Percentiles rank a stretch among this genome's conserved stretches.
Evolutionary conservation across 37 sponge, comb jelly and placozoan species (phyloP).

Genomic region (Crambe crambe): DNA sequence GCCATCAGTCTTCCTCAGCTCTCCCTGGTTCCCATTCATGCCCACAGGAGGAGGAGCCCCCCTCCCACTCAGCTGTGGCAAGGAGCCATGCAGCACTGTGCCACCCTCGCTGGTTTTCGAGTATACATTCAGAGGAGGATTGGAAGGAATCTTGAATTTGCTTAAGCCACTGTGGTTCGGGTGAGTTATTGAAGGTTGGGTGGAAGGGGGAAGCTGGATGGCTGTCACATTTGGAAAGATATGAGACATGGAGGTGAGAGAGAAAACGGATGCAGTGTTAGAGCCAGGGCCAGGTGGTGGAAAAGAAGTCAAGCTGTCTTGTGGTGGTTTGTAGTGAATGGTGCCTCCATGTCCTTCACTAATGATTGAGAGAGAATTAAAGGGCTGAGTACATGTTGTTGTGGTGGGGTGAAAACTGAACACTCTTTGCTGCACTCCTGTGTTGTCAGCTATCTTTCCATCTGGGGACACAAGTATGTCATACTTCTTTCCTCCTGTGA

Average conservation of each 20-base stretch:
- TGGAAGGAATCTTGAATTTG: neutral
- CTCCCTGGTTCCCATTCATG: neutral
- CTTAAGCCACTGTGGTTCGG: neutral
- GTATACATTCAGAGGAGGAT: neutral
- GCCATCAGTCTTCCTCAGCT: neutral
- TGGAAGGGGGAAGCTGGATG: neutral
- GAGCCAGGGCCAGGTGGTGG: neutral
- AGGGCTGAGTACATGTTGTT: neutral
- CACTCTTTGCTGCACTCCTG: neutral
- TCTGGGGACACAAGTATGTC: neutral
- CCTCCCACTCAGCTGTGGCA: neutral
- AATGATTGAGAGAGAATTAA: neutral
- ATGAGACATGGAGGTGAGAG: too few relatives aligned
- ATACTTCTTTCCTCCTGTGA: neutral
- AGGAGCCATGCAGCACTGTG: neutral
- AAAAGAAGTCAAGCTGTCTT: neutral
- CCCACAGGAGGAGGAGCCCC: neutral
- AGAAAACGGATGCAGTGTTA: neutral
- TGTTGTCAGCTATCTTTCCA: neutral
- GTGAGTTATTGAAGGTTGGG: neutral
- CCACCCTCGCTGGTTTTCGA: neutral
- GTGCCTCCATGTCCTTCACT: neutral
- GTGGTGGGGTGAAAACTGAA: neutral
- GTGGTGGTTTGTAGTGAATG: neutral
- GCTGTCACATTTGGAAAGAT: neutral